Conservation (phyloP, 2,888 invertebrate species). For the Cremastinae sp. region DNA sequence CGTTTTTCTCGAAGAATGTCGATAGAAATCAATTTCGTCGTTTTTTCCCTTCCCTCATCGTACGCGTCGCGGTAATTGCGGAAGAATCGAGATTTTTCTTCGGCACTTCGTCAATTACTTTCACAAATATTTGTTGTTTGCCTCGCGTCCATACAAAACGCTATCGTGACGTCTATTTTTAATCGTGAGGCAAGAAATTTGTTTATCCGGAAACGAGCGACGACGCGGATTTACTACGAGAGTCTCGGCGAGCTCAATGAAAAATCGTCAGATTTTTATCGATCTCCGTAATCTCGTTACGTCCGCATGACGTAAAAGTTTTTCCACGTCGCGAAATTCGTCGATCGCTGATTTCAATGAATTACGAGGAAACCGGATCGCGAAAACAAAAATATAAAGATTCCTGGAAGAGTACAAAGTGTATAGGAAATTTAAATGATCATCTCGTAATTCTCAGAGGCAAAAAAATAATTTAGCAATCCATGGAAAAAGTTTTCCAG, state of each 20-base stretch:
- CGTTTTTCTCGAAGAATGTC: conserved; percentile 59
- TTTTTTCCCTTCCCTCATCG: conserved; percentile 32
- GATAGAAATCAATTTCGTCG: conserved; percentile 59
- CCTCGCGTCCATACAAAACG: neutral
- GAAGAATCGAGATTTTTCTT: conserved; percentile 47
- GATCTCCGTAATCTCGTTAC: conserved; percentile 5
- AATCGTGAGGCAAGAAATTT: neutral
- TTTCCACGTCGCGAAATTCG: too few species aligned
- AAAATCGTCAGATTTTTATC: neutral
- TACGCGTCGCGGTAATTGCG: conserved; percentile 40
- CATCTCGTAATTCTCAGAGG: too few species aligned
- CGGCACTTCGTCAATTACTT: conserved; percentile 40
- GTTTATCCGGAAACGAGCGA: neutral
- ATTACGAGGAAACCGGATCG: too few species aligned
- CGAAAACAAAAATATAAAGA: too few species aligned
- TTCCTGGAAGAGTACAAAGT: too few species aligned
- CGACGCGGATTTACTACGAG: neutral
- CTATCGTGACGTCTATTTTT: conserved; percentile 17
- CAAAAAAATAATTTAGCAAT: too few species aligned
- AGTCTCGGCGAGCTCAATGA: neutral
- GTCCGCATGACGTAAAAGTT: too few species aligned
- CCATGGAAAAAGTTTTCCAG: too few species aligned
- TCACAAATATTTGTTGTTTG: conserved; percentile 20
- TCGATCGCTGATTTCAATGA: too few species aligned
- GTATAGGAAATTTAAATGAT: too few species aligned